Base-by-base conservation (phyloP, 2,113 vertebrate genomes). In the Cathartes aura region DNA sequence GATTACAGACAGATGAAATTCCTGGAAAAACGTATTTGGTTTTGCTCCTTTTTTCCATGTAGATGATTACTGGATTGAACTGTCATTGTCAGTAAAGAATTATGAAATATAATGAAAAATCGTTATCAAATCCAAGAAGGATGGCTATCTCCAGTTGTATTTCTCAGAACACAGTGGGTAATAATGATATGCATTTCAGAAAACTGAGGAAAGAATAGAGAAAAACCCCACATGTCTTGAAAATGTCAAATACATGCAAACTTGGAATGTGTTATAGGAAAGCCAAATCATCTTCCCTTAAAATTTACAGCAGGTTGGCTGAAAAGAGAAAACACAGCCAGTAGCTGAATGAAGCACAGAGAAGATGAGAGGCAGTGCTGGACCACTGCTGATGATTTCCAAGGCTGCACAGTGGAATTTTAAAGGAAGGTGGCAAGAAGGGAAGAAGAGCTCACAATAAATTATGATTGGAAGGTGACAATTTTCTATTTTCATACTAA, bases 201-300 rank as follows among this genome's bases (percentile, higher is more conserved):
- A 92, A 38, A 75, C 16, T 38, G 29, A 76, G 45, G 48, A 84
- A 63, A 48, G 15, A 45, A 36, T 11, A 73, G 7, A 23, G 11
- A 26, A 40, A 63, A 76, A 36, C 0, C 0, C 3, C 34, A n/a
- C 21, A 22, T 2, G 5, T 15, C 55, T 85, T 45, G 21, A 67
- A 90, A 93, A 71, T 11, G 12, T 21, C 30, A 84, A 81, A 53
- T 30, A 58, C 24, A 29, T 1, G 3, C 5, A 73, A 73, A 32
- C 7, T 12, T 76, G 16, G 34, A 62, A 43, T 5, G 11, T 27
- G 11, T n/a, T 66, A 50, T 6, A 60, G 15, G 34, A 50, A 82
- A 72, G 38, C 32, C 18, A 73, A 14, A 63, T 34, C 5, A 70
- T 24, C 24, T 79, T 59, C 68, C 20, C 13, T 47, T 78, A 76